Evolutionary conservation across 2,113 vertebrate genomes (phyloP).

Genomic region (Varanus salvator): DNA sequence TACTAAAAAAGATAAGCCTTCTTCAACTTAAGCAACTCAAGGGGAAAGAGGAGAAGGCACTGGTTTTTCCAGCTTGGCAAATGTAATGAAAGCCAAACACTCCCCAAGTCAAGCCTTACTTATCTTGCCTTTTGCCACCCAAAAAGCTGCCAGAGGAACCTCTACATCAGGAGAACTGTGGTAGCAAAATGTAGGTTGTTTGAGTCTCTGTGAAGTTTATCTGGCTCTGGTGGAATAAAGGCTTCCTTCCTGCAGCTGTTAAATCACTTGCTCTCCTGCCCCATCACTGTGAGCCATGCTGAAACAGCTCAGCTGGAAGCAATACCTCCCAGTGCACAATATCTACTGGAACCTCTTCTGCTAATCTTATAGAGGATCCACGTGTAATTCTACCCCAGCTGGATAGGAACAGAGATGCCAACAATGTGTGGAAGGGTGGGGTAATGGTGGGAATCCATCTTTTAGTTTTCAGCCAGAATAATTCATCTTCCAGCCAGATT

Average conservation of each 20-base stretch:
- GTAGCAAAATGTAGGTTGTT: neutral
- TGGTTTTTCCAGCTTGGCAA: neutral
- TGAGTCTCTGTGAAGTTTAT: neutral
- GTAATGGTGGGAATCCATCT: too few species aligned
- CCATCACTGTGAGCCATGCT: conserved; percentile 23
- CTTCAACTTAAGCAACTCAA: neutral
- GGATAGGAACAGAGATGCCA: neutral
- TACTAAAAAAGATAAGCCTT: neutral
- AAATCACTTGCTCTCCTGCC: neutral
- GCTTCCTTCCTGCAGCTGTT: conserved; percentile 15
- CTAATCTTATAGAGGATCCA: neutral
- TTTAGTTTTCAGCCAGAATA: too few species aligned
- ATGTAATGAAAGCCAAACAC: neutral
- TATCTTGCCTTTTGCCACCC: neutral
- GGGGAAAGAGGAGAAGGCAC: neutral
- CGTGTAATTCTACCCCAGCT: neutral
- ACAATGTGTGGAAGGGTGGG: neutral
- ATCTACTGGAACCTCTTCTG: conserved; percentile 10
- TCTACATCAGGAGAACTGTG: neutral
- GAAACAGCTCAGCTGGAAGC: conserved; percentile 24
- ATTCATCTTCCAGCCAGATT: neutral
- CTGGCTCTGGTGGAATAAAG: neutral
- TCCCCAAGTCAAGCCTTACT: neutral
- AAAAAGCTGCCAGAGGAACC: neutral
- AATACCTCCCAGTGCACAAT: neutral